Percentiles rank a stretch among this genome's conserved stretches.
These are phyloP conservation scores for Cremastobaeus sp. DNA, from an alignment of 2,888 invertebrate genomes.

Conservation along the genomic window DNA sequence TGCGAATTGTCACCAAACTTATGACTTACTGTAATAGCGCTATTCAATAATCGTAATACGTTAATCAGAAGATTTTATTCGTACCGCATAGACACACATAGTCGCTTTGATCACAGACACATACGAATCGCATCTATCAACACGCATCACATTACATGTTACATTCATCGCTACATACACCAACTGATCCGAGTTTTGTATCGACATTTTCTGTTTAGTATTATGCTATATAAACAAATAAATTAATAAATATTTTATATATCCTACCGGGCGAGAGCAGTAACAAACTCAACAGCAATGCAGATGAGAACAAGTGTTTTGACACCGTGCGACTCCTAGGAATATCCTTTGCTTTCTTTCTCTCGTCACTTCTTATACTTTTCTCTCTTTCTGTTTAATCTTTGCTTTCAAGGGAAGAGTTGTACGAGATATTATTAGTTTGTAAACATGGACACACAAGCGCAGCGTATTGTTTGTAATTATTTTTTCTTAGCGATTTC, in stretches of 20 bases:
- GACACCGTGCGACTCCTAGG: constrained; percentile 34
- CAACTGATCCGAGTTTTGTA: constrained; percentile 72
- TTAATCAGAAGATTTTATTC: constrained; percentile 73
- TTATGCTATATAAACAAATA: constrained; percentile 74
- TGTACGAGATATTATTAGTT: constrained; percentile 58
- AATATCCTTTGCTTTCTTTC: constrained; percentile 45
- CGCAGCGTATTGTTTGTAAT: constrained; percentile 59
- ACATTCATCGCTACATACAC: constrained; percentile 41
- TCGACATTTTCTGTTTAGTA: constrained; percentile 76
- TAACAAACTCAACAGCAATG: constrained; percentile 6
- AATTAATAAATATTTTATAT: constrained; percentile 56
- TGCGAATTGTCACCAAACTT: constrained; percentile 69
- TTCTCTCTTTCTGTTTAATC: constrained; percentile 21
- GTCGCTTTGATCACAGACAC: constrained; percentile 72
- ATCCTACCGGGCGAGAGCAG: constrained; percentile 32
- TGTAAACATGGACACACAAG: constrained; percentile 56
- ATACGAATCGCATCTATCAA: constrained; percentile 46
- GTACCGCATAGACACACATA: constrained; percentile 71
- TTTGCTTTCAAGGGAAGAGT: constrained; percentile 53
- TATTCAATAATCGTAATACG: constrained; percentile 73
- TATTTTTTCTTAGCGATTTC: constrained; percentile 56
- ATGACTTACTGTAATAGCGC: constrained; percentile 71
- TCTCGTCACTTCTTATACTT: constrained; percentile 29
- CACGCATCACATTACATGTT: constrained; percentile 14
- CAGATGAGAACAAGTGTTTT: constrained; percentile 14